phyloP scores from a whole-genome alignment of 2,797 vertebrate species.

The Odontamblyopus lacepedii region DNA sequence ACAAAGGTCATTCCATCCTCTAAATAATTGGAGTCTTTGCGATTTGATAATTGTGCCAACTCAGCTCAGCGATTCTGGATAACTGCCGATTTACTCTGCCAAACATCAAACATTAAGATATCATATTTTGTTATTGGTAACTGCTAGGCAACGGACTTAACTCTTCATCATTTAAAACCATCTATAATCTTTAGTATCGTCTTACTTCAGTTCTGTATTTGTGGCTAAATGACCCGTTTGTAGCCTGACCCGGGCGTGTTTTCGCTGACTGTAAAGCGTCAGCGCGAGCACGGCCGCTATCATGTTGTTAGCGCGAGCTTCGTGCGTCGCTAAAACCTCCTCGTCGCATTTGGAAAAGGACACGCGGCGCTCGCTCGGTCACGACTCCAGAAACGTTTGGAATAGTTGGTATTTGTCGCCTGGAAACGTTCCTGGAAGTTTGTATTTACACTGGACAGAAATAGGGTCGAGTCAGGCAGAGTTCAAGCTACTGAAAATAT shows the following conservation, averaged over 20 bases:
- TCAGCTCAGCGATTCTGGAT: too few relatives aligned
- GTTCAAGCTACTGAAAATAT: not conserved
- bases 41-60: too few relatives aligned
- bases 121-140: too few relatives aligned
- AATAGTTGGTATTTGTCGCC: constrained; percentile 51
- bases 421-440: constrained; percentile 37
- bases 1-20: too few relatives aligned
- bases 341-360: constrained; percentile 27
- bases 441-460: constrained; percentile 23
- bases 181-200: too few relatives aligned
- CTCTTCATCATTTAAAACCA: too few relatives aligned
- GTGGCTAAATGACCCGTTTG: not conserved
- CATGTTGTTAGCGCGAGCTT: too few relatives aligned
- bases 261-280: constrained; percentile 15
- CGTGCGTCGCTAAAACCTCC: constrained; percentile 34
- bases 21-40: too few relatives aligned
- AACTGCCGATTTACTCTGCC: too few relatives aligned
- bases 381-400: constrained; percentile 41
- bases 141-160: too few relatives aligned
- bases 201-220: too few relatives aligned
- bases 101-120: too few relatives aligned
- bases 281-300: not conserved
- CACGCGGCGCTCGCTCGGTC: constrained; percentile 37
- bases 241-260: not conserved
- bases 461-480: not conserved